Base-by-base conservation (phyloP, 2,113 vertebrate genomes). In the Vulpes ferrilata region DNA sequence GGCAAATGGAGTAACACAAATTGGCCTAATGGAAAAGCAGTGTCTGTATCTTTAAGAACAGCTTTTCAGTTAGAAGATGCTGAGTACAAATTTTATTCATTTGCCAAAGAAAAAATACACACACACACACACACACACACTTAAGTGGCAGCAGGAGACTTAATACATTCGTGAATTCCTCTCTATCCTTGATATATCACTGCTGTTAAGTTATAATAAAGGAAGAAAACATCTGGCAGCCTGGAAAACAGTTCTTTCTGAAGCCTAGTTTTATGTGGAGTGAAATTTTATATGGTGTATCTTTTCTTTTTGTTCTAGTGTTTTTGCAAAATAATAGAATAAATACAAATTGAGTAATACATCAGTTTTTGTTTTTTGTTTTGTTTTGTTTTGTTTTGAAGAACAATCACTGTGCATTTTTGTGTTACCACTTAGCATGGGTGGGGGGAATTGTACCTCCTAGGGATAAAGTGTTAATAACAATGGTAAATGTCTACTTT, bases 291-390 rank as follows among this genome's bases (percentile, higher is more conserved):
- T 30, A 59, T 87, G 25, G 27, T 43, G 0, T 86, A 67, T 86
- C 85, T 83, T 94, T 95, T 82, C 53, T 55, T 88, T 57, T 62
- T 90, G 74, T 95, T 85, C 38, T 85, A 96, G 88, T 73, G 53
- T 67, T 97, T 51, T 88, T 88, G 32, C 25, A 97, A 96, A 97
- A 85, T 88, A 94, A 62, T 92, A 86, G 48, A 97, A 84, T 82
- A 90, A 78, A 74, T 90, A 43, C 19, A 91, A 88, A 82, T 83
- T 90, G 95, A 97, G 84, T 13, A 81, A 86, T 13, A 81, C 15
- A 74, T 74, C 3, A 88, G 23, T 0, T 43, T 38, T 92, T 62
- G 43, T 43, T 43, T 43, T 43, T 43, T 43, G 43, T 7, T 38
- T 38, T 38, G 38, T 38, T 43, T 43, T 43, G 4, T 96, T 95